These are phyloP conservation scores for Apodemia duryi DNA, from an alignment of 2,888 invertebrate genomes.

Conservation along the genomic window DNA sequence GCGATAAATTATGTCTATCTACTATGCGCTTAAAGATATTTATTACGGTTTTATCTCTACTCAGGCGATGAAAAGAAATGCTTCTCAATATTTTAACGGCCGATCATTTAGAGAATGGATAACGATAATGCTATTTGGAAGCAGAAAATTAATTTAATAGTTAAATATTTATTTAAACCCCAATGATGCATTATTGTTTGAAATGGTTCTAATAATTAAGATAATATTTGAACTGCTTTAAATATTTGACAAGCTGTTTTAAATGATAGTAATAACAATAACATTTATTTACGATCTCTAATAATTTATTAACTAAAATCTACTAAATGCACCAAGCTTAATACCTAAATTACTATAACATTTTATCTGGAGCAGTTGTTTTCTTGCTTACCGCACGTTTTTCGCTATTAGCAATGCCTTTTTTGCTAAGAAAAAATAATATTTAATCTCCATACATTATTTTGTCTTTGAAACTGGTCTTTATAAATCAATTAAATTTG, in stretches of 20 bases:
- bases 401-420: too few species aligned
- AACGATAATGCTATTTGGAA: conserved; percentile 6
- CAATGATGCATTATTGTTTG: neutral
- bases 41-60: conserved; percentile 32
- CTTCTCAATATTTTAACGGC: conserved; percentile 16
- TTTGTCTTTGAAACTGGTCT: too few species aligned
- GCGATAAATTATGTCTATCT: conserved; percentile 45
- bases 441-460: too few species aligned
- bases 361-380: too few species aligned
- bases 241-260: neutral
- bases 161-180: neutral
- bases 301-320: too few species aligned
- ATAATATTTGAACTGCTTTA: neutral
- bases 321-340: too few species aligned
- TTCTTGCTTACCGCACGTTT: too few species aligned
- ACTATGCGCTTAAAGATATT: conserved; percentile 33
- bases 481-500: too few species aligned
- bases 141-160: neutral
- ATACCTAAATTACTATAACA: too few species aligned
- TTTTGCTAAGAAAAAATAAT: too few species aligned
- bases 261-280: neutral
- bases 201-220: neutral
- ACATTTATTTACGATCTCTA: neutral
- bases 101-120: conserved; percentile 10
- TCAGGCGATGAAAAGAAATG: conserved; percentile 13